Conservation (phyloP, 2,888 invertebrate species). For the Diabrotica balteata region DNA sequence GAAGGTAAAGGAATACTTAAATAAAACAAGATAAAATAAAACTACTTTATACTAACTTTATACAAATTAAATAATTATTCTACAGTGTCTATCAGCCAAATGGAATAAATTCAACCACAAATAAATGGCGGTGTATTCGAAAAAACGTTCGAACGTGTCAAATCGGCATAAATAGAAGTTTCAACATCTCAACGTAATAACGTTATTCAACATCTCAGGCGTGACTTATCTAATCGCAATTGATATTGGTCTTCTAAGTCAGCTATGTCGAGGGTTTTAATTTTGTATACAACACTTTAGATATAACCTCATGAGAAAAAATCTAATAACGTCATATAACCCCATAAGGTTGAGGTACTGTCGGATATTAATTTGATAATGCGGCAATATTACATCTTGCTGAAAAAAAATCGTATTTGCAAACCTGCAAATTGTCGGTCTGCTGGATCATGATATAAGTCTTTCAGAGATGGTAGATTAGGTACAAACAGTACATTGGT, state of each 20-base stretch:
- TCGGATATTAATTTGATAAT: slow-evolving; percentile 27
- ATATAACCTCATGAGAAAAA: not conserved
- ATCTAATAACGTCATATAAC: not conserved
- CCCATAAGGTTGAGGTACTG: not conserved
- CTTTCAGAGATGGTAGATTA: not conserved
- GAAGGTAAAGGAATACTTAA: too few relatives aligned
- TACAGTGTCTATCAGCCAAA: too few relatives aligned
- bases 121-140: too few relatives aligned
- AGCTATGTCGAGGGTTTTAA: not conserved
- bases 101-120: too few relatives aligned
- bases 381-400: slow-evolving; percentile 30
- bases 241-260: not conserved
- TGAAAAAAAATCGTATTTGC: slow-evolving; percentile 30
- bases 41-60: too few relatives aligned
- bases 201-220: slow-evolving; percentile 1
- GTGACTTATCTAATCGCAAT: not conserved
- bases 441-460: slow-evolving; percentile 2
- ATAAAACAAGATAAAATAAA: too few relatives aligned
- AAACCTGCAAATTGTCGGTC: slow-evolving; percentile 17
- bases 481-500: too few relatives aligned
- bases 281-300: not conserved
- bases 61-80: too few relatives aligned
- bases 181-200: too few relatives aligned
- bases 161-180: too few relatives aligned
- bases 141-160: too few relatives aligned